These are phyloP conservation scores for Gobionotothen gibberifrons DNA, from an alignment of 2,797 vertebrate genomes.

Conservation along the genomic window DNA sequence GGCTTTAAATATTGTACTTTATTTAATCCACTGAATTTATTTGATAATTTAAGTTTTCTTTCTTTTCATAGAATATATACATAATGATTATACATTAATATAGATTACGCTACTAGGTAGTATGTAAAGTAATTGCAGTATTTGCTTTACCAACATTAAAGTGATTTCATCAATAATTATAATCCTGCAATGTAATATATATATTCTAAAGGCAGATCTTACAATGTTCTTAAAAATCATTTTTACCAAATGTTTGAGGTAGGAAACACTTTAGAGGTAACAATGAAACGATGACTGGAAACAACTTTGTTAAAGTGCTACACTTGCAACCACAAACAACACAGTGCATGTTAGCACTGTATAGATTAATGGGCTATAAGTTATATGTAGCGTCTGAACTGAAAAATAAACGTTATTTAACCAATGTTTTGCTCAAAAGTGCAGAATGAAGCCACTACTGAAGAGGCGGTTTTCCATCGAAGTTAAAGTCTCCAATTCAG, in stretches of 20 bases:
- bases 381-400: background rate
- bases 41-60: no score
- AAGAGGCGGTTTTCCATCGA: background rate
- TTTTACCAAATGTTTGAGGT: background rate
- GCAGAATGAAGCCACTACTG: background rate
- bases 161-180: no score
- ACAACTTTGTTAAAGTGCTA: background rate
- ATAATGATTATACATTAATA: no score
- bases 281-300: background rate
- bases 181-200: background rate
- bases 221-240: background rate
- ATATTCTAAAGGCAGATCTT: background rate
- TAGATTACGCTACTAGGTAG: no score
- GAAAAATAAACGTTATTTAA: background rate
- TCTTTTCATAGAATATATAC: no score
- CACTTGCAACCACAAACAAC: no score
- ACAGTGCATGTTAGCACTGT: background rate
- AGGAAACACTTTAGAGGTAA: background rate
- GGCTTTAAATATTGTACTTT: no score
- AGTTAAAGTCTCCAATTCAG: constrained; percentile 1
- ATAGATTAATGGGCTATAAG: background rate
- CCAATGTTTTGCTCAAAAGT: background rate
- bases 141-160: no score
- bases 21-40: no score
- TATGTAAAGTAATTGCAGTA: no score